These are phyloP conservation scores for Silurus aristotelis DNA, from an alignment of 2,797 vertebrate genomes.

Conservation along the genomic window DNA sequence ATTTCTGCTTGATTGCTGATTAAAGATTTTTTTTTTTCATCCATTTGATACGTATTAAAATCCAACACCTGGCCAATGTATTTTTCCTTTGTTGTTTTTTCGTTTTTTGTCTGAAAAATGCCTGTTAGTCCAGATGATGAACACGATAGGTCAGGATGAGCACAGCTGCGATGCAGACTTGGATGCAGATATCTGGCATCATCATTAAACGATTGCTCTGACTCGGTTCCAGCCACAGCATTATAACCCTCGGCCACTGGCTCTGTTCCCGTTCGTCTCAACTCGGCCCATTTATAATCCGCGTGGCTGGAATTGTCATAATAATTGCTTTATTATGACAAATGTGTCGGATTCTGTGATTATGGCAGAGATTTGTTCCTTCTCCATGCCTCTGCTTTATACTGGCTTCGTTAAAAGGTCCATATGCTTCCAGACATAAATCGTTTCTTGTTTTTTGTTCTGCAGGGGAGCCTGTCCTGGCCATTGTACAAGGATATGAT, in stretches of 20 bases:
- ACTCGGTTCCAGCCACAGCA: not conserved
- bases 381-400: not conserved
- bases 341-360: slow-evolving; percentile 1
- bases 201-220: slow-evolving; percentile 15
- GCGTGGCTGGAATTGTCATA: not conserved
- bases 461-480: not conserved
- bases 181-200: slow-evolving; percentile 2
- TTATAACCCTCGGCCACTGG: slow-evolving; percentile 4
- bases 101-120: not conserved
- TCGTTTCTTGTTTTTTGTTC: not conserved
- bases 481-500: not conserved
- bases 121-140: slow-evolving; percentile 4
- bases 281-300: slow-evolving; percentile 22
- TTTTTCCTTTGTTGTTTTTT: not conserved
- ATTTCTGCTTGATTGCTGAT: not conserved
- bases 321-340: slow-evolving; percentile 15
- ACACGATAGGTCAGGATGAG: slow-evolving; percentile 17
- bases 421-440: not conserved
- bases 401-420: not conserved
- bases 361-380: slow-evolving; percentile 7
- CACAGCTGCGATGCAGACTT: slow-evolving; percentile 1
- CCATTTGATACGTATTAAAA: not conserved
- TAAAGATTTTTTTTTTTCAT: not conserved
- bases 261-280: slow-evolving; percentile 4
- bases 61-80: not conserved